phyloP scores from a whole-genome alignment of 2,888 invertebrate genomes.

The Tanypteryx hageni region DNA sequence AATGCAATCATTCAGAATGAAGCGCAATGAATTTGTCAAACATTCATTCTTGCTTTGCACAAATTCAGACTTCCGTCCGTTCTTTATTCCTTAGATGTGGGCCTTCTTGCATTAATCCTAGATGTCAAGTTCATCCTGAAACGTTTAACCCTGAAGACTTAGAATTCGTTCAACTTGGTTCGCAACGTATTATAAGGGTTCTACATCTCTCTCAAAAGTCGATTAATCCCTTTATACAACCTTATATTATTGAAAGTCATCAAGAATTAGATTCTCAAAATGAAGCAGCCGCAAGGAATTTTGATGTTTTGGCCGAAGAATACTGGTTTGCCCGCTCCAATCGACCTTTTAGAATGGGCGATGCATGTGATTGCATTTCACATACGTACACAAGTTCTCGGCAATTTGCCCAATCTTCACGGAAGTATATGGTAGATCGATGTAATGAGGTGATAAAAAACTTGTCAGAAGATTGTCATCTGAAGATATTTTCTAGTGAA shows the following conservation, averaged over 20 bases:
- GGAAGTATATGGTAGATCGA: neutral
- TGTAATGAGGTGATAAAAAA: neutral
- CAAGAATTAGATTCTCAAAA: neutral
- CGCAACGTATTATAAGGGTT: slow-evolving; percentile 17
- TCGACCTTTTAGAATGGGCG: neutral
- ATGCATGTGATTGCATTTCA: slow-evolving; percentile 17
- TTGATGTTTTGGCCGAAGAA: slow-evolving; percentile 17
- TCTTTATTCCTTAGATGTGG: neutral
- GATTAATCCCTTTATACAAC: neutral
- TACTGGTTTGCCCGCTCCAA: slow-evolving; percentile 49
- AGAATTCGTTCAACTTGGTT: slow-evolving; percentile 43
- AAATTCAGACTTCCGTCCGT: neutral
- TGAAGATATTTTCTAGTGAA: neutral
- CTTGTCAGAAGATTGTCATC: neutral
- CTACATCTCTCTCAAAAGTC: slow-evolving; percentile 23
- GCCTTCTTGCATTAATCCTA: neutral
- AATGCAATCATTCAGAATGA: slow-evolving; percentile 47
- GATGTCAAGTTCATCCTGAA: slow-evolving; percentile 49
- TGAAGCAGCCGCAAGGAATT: neutral
- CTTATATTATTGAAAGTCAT: neutral
- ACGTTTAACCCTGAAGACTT: neutral
- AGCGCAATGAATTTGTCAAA: slow-evolving; percentile 53
- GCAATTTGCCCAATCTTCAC: neutral
- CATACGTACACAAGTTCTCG: neutral
- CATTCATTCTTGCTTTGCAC: slow-evolving; percentile 14